phyloP scores from a whole-genome alignment of 2,113 vertebrate species.

The Notechis scutatus region DNA sequence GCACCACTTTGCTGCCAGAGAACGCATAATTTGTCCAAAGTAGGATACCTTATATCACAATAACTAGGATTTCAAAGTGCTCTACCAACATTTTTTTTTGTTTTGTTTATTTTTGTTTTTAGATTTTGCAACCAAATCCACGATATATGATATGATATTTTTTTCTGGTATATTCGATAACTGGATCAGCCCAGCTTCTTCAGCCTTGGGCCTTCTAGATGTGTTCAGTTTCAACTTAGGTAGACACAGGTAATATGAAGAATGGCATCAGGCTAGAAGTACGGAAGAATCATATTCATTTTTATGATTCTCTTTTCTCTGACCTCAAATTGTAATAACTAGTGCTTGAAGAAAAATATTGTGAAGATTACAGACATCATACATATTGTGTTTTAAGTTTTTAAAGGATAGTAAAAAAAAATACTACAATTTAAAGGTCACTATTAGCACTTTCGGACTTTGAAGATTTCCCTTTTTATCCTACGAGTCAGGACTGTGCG shows the following conservation, averaged over 20 bases:
- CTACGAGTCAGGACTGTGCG: not conserved
- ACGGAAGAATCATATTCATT: not conserved
- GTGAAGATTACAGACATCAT: not conserved
- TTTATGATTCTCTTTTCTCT: not conserved
- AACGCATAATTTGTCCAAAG: not conserved
- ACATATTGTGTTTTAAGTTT: not conserved
- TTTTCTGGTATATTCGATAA: not conserved
- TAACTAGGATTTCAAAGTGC: not conserved
- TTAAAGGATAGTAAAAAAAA: not conserved
- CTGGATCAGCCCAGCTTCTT: not conserved
- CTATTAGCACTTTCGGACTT: not conserved
- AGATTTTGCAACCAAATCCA: not conserved
- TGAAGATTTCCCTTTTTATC: not conserved
- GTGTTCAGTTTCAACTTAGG: not conserved
- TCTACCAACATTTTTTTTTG: not conserved
- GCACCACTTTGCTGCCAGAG: not conserved
- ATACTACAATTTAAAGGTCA: not conserved
- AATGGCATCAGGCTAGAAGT: not conserved
- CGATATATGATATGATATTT: not conserved
- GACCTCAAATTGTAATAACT: not conserved
- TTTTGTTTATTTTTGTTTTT: not conserved
- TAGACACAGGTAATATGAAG: not conserved
- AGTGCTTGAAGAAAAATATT: not conserved
- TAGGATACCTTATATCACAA: not conserved
- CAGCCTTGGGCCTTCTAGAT: not conserved